Evolutionary conservation across 2,888 invertebrate species (phyloP).

Genomic region (Stenodema calcarata): DNA sequence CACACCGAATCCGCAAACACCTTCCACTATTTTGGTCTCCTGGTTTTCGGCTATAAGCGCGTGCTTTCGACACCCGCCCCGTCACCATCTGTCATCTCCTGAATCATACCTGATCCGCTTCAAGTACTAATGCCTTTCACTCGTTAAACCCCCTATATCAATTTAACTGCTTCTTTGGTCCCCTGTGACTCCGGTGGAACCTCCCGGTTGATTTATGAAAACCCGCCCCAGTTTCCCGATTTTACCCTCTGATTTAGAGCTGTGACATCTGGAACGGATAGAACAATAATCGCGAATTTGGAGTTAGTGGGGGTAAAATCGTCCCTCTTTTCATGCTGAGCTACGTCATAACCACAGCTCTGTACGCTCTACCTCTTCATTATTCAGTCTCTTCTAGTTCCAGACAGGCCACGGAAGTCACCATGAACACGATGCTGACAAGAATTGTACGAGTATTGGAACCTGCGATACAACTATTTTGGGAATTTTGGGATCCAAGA

Average conservation of each 20-base stretch:
- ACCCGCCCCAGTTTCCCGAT: constrained; percentile 19
- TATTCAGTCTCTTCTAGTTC: background rate
- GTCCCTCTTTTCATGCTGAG: constrained; percentile 7
- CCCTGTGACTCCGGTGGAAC: background rate
- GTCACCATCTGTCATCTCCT: constrained; percentile 41
- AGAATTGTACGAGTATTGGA: no score
- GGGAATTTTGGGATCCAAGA: no score
- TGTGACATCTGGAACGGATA: background rate
- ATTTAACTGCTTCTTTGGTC: constrained; percentile 44
- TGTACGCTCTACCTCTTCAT: background rate
- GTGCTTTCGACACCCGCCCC: constrained; percentile 35
- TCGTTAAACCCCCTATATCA: constrained; percentile 45
- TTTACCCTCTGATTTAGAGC: constrained; percentile 23
- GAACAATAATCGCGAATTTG: constrained; percentile 41
- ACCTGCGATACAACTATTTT: no score
- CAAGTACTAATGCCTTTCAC: constrained; percentile 47
- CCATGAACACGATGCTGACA: no score
- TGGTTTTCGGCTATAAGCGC: background rate
- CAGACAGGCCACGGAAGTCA: no score
- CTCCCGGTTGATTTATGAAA: constrained; percentile 39
- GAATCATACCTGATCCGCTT: constrained; percentile 47
- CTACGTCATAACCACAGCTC: background rate
- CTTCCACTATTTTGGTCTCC: constrained; percentile 26
- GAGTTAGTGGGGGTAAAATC: constrained; percentile 25
- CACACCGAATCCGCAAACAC: background rate